Base-by-base conservation (phyloP, 2,888 invertebrate genomes). In the Perdita meconis region DNA sequence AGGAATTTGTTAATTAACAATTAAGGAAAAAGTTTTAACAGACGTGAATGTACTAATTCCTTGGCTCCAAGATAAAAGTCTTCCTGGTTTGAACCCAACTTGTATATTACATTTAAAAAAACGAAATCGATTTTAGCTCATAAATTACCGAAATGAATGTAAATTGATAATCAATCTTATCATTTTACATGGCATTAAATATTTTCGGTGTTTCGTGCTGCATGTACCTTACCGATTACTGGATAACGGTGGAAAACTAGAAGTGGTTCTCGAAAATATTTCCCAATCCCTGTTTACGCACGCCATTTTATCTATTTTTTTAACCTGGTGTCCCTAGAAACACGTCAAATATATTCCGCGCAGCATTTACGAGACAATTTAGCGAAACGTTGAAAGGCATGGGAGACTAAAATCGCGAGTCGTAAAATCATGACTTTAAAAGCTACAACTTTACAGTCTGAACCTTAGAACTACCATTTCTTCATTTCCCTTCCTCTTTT, bases 391-490 rank as follows among this genome's bases (percentile, higher is more conserved):
- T 13, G 4, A 40, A 51, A 36, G 26, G 42, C 53, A 34, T 16
- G 34, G 40, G 10, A 40, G 26, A 64, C 30, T 59, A 59, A 71
- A 64, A 55, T 80, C 64, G 16, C 42, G 26, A 38, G 13, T 61
- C 64, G 51, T 75, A 55, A 80, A 80, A 40, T 24, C 30, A 8
- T 24, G 34, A 75, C 19, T 61, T 51, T 44, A 40, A 16, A 63
- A 24, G n/a, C 57, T 42, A 19, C 24, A 59, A 38, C 44, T 44
- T 53, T 59, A 30, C 47, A 30, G 13, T 30, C 13, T 2, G 10
- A 19, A 56, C 6, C 34, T 22, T 30, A 34, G 13, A 22, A 34
- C 44, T 40, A 1, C 38, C 22, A n/a, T 24, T 19, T 44, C 30
- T 26, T 26, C 30, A n/a, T 26, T 51, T 36, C 34, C 30, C 10